Evolutionary conservation across 2,113 vertebrate genomes (phyloP).

Genomic region (Tupaia tana): DNA sequence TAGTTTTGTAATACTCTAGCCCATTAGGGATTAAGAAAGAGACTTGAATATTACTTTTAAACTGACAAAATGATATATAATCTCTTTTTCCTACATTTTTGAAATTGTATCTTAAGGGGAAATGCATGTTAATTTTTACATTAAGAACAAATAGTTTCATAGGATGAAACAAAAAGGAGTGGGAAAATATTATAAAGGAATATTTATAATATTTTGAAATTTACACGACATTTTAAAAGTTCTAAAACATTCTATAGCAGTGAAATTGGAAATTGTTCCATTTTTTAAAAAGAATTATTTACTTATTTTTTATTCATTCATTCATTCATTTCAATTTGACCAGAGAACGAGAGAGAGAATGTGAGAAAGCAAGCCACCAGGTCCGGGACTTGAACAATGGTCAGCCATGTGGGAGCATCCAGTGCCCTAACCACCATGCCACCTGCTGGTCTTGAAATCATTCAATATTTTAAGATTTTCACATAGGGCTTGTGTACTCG

Average conservation of each 20-base stretch:
- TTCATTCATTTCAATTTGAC: too few species aligned
- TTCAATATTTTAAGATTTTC: too few species aligned
- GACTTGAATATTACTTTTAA: slow-evolving; percentile 47
- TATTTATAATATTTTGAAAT: background rate
- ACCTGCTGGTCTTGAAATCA: too few species aligned
- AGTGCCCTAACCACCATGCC: too few species aligned
- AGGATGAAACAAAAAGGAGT: background rate
- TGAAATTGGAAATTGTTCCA: too few species aligned
- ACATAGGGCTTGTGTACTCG: too few species aligned
- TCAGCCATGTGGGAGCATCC: too few species aligned
- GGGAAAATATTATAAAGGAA: background rate
- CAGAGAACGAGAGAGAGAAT: too few species aligned
- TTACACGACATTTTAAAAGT: background rate
- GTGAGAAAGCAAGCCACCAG: too few species aligned
- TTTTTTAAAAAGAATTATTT: too few species aligned
- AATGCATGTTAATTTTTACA: background rate
- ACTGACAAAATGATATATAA: slow-evolving; percentile 10
- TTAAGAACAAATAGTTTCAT: background rate
- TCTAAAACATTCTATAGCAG: background rate
- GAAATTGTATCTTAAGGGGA: background rate
- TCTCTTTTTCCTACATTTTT: background rate
- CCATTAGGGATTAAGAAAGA: background rate
- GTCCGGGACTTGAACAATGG: too few species aligned
- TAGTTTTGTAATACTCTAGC: background rate
- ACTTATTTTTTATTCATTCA: too few species aligned